Conservation (phyloP, 2,888 invertebrate species). For the Bursaphelenchus okinawaensis region DNA sequence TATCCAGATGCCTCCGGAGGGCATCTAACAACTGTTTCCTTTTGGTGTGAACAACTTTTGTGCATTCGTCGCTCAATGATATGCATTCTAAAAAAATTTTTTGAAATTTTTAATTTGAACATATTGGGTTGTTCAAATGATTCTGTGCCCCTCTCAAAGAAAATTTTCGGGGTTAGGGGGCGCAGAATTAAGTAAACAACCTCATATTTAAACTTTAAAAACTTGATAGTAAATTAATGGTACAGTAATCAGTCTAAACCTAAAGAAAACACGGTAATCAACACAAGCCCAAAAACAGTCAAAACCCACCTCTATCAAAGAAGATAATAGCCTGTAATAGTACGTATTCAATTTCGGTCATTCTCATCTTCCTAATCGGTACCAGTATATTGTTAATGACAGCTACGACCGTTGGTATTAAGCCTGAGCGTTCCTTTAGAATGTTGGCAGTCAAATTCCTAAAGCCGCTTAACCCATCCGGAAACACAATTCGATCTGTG, state of each 20-base stretch:
- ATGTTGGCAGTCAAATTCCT: conserved; percentile 49
- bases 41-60: conserved; percentile 43
- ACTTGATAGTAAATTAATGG: no score
- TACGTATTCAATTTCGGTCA: conserved; percentile 53
- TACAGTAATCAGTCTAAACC: no score
- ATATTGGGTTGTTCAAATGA: no score
- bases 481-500: conserved; percentile 51
- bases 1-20: conserved; percentile 33
- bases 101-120: no score
- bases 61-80: conserved; percentile 40
- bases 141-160: no score
- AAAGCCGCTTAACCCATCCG: conserved; percentile 53
- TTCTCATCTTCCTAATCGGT: conserved; percentile 52
- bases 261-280: not conserved
- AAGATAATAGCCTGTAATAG: conserved; percentile 53
- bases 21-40: conserved; percentile 39
- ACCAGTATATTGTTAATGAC: conserved; percentile 54
- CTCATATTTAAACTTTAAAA: no score
- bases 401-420: conserved; percentile 56
- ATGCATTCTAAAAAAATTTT: conserved; percentile 49
- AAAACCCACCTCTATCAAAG: conserved; percentile 50
- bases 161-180: no score
- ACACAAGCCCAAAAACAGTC: not conserved
- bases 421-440: conserved; percentile 40
- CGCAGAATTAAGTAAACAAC: no score